These are phyloP conservation scores for Okapia johnstoni DNA, from an alignment of 2,113 vertebrate species.

Conservation along the genomic window DNA sequence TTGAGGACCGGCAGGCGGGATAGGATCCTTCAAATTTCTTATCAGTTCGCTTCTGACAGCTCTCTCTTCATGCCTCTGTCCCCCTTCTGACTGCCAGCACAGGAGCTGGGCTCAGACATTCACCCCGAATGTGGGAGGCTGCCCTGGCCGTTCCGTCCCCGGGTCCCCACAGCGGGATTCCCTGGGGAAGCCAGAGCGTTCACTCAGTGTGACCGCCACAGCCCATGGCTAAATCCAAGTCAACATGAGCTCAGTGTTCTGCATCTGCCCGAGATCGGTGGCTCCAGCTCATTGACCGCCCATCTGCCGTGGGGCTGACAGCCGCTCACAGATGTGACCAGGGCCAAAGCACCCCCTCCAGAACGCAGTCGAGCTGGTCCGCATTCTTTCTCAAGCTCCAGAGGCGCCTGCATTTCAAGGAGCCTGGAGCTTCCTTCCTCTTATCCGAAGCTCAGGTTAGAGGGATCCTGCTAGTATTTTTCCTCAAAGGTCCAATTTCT, in stretches of 20 bases:
- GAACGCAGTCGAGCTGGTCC: background rate
- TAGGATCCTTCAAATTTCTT: too few species aligned
- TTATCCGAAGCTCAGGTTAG: background rate
- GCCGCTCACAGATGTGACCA: background rate
- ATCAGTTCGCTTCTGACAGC: background rate
- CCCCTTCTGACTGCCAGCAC: background rate
- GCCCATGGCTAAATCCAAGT: background rate
- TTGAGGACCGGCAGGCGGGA: fast-evolving
- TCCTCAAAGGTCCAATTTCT: background rate
- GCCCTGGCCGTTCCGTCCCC: fast-evolving
- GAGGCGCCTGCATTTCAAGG: background rate
- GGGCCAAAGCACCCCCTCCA: background rate
- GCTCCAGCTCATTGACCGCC: background rate
- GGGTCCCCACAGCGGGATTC: background rate
- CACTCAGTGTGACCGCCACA: background rate
- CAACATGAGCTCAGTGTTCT: background rate
- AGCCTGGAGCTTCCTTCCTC: background rate
- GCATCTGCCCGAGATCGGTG: background rate
- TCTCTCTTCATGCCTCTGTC: background rate
- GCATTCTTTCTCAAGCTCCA: background rate
- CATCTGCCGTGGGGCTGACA: background rate
- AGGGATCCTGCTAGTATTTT: background rate
- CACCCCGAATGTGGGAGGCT: background rate
- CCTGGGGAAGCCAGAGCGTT: background rate
- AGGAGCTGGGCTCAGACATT: background rate